phyloP scores from a whole-genome alignment of 2,113 vertebrate species.

The Pterocles orientalis region DNA sequence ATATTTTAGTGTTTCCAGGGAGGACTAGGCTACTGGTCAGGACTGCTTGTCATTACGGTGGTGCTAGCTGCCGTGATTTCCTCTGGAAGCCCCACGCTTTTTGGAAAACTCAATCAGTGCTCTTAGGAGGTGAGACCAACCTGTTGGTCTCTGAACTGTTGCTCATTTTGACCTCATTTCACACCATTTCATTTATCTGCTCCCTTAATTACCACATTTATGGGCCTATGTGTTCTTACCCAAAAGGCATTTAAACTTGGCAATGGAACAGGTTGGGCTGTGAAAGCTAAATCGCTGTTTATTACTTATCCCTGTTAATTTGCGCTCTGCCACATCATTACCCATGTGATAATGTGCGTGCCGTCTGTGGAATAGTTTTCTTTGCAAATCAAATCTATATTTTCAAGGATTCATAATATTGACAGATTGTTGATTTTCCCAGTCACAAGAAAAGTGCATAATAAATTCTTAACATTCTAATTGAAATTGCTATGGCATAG shows the following conservation, averaged over 20 bases:
- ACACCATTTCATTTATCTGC: constrained; percentile 30
- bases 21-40: background rate
- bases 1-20: background rate
- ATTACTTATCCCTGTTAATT: constrained; percentile 41
- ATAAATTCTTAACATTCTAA: background rate
- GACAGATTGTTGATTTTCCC: background rate
- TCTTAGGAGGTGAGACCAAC: background rate
- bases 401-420: background rate
- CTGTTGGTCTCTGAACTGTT: background rate
- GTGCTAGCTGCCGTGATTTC: background rate
- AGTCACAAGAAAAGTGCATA: background rate
- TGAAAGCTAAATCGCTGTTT: constrained; percentile 46
- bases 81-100: background rate
- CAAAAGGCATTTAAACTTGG: constrained; percentile 35
- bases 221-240: background rate
- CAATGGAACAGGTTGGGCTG: constrained; percentile 22
- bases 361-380: background rate
- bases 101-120: background rate
- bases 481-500: background rate
- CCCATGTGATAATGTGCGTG: background rate
- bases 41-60: rapidly evolving
- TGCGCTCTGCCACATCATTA: constrained; percentile 28
- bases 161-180: constrained; percentile 40
- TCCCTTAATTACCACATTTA: constrained; percentile 24
- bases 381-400: background rate